Evolutionary conservation across 1,140 invertebrate species (phyloP), one percentile per base, ranked within the genome.

Genomic region (Drosophila albomicans): DNA sequence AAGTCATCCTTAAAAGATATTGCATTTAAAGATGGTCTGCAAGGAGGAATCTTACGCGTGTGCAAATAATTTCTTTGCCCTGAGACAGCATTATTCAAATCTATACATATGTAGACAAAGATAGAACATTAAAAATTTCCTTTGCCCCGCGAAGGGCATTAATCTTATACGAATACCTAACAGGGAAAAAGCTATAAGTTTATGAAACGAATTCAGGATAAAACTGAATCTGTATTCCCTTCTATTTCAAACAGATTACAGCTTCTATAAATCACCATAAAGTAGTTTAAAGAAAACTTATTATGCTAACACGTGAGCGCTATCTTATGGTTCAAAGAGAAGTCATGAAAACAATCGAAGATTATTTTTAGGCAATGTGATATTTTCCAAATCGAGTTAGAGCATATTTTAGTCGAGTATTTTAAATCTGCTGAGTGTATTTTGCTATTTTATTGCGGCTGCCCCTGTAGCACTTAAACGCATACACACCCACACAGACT

Each of bases 111-210:
- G 54, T 10, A 28, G 7, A 38, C 35, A 13, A 10, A 46, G 20
- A 62, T 25, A 49, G 6, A 28, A 63, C 78, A 73, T 79, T 86
- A 79, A 81, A 86, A 86, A 79, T 68, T 51, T 62, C 28, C 54
- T 58, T 67, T 35, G 32, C 30, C 70, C 69, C 75, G 75, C 75
- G 70, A 66, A 72, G 49, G 52, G 67, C 82, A 86, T 86, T 86
- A 86, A 86, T 86, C 82, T 79, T 85, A 75, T 79, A 85, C 82
- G 82, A 85, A 59, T 43, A 4, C 3, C 41, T 43, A 57, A 66
- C 43, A 58, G 46, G 63, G 45, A 45, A 20, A 16, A 20, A 16
- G 46, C 46, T 1, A 43, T 43, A 43, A 43, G n/a, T 43, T 43
- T 43, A 7, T 13, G 41, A 13, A 43, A 43, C n/a, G 13, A 43